Evolutionary conservation across 2,113 vertebrate genomes (phyloP).

Genomic region (Ciconia boyciana): DNA sequence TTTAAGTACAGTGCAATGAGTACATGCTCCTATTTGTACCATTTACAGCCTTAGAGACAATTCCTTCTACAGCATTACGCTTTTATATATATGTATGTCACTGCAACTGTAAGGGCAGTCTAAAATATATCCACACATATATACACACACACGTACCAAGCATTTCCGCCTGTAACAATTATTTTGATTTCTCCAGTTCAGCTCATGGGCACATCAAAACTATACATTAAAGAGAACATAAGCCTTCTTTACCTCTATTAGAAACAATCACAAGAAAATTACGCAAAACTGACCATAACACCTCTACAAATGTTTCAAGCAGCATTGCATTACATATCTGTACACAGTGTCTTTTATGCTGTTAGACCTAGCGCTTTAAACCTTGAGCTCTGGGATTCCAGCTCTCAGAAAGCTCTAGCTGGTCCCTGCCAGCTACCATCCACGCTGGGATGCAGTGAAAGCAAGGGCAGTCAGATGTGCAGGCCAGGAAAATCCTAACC

Average conservation of each 20-base stretch:
- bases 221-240: not conserved
- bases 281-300: not conserved
- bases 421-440: not conserved
- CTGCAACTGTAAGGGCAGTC: not conserved
- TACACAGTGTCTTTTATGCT: not conserved
- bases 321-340: not conserved
- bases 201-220: not conserved
- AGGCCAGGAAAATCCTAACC: not conserved
- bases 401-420: not conserved
- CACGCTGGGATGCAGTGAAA: not conserved
- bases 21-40: not conserved
- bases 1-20: not conserved
- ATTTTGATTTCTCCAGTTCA: not conserved
- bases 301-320: not conserved
- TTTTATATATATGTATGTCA: not conserved
- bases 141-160: fast-evolving
- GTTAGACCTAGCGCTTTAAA: not conserved
- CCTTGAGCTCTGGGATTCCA: not conserved
- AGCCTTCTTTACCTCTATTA: not conserved
- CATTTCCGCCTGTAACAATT: not conserved
- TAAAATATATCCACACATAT: not conserved
- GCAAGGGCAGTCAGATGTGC: not conserved
- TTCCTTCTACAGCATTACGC: not conserved
- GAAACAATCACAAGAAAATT: not conserved
- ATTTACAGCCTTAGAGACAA: not conserved